phyloP scores from a whole-genome alignment of 2,797 vertebrate genomes.

The Oryzias sinensis region DNA sequence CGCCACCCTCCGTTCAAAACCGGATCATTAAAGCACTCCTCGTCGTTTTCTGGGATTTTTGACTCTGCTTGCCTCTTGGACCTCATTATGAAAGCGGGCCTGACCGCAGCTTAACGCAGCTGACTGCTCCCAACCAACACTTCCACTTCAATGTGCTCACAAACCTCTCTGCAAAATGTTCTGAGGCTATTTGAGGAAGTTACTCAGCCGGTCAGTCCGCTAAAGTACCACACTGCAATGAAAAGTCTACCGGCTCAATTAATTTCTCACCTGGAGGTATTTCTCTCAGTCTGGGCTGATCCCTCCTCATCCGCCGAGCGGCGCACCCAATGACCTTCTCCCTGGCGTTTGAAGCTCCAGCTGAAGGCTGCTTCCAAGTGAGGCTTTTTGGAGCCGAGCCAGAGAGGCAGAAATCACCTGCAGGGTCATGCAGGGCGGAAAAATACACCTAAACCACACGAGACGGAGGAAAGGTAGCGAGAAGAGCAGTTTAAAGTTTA shows the following conservation, averaged over 20 bases:
- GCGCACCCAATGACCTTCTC: conserved; percentile 40
- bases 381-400: conserved; percentile 39
- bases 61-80: conserved; percentile 42
- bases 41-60: conserved; percentile 62
- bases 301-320: conserved; percentile 32
- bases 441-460: neutral
- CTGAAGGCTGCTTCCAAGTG: conserved; percentile 33
- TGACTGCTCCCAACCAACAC: conserved; percentile 52
- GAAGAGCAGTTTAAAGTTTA: too few species aligned
- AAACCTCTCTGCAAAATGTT: conserved; percentile 31
- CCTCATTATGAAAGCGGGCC: conserved; percentile 47
- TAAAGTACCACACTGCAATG: conserved; percentile 8
- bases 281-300: conserved; percentile 25
- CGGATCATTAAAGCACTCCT: conserved; percentile 70
- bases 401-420: conserved; percentile 27
- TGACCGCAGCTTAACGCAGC: conserved; percentile 40
- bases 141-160: conserved; percentile 28
- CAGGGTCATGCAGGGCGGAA: conserved; percentile 5
- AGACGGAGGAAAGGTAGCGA: too few species aligned
- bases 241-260: conserved; percentile 58
- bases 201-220: conserved; percentile 20
- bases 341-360: conserved; percentile 22
- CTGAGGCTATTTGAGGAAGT: conserved; percentile 35
- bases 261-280: conserved; percentile 52
- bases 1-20: conserved; percentile 58